Conservation (phyloP, 2,888 invertebrate genomes). For the Antheraea assamensis region DNA sequence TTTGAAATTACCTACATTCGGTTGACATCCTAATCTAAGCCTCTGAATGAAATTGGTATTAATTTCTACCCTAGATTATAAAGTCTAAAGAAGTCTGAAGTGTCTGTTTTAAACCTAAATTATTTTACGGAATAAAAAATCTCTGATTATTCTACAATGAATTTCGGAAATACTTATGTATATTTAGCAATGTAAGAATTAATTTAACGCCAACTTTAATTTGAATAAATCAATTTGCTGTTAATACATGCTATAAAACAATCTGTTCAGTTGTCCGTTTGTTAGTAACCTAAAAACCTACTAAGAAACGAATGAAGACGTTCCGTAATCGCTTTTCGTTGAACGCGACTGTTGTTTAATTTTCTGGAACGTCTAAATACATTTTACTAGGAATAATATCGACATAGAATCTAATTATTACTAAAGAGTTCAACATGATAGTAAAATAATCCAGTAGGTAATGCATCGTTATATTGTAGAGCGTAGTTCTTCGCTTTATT, state of each 20-base stretch:
- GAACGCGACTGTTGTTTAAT: conserved; percentile 26
- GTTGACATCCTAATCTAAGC: too few relatives aligned
- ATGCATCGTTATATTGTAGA: not conserved
- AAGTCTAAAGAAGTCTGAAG: too few relatives aligned
- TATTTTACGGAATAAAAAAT: not conserved
- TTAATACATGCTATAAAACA: not conserved
- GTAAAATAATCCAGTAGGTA: conserved; percentile 18
- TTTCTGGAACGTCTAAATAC: conserved; percentile 20
- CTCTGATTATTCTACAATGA: not conserved
- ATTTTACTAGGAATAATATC: conserved; percentile 35
- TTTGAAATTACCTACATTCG: too few relatives aligned
- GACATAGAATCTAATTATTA: conserved; percentile 39
- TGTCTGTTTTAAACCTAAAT: too few relatives aligned
- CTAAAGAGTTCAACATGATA: conserved; percentile 33
- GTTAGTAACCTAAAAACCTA: conserved; percentile 13
- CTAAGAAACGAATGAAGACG: conserved; percentile 37
- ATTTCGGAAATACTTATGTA: not conserved
- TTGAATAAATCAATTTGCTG: not conserved
- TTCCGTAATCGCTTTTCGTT: conserved; percentile 38
- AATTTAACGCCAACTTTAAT: not conserved
- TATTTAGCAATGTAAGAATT: not conserved
- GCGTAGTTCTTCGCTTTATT: not conserved
- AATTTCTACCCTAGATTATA: too few relatives aligned
- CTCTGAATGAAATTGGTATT: too few relatives aligned
- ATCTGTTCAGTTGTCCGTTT: not conserved